Evolutionary conservation across 2,797 vertebrate genomes (phyloP), one percentile per base, ranked within the genome.

Genomic region (Cossypha heuglini): DNA sequence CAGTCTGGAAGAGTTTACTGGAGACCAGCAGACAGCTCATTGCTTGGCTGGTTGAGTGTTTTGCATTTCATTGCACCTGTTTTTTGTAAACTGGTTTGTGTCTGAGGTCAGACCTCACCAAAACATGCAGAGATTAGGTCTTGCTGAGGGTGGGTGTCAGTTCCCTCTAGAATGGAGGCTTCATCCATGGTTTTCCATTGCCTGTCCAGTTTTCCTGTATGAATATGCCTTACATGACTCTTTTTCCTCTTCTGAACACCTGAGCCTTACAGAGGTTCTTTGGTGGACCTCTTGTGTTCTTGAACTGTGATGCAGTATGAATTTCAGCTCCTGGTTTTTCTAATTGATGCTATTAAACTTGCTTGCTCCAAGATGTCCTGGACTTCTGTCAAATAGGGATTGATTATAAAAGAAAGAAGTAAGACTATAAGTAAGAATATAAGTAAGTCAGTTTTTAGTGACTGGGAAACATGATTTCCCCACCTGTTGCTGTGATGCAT

Each of bases 21-120:
- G 85, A 73, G 94, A 24, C 84, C 33, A 51, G 74, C 94, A 92
- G 77, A 66, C 74, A 55, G 77, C 52, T 86, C 22, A 11, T 68
- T 86, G 90, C 92, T 81, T 87, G 94, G 54, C 78, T 96, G 76
- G 48, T 25, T 86, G 72, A 86, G 54, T 61, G 67, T 33, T 94
- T 96, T 94, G 94, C 96, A 93, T 96, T 76, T 93, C 61, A 46
- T 49, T 57, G 91, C 96, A 96, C 90, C 96, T 96, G 95, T 2
- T 64, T 72, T 90, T 93, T 73, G 67, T 59, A 45, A 91, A 73
- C 22, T 1, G 0, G 31, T 82, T 94, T 66, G 71, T 6, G 1
- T 73, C 76, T 74, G 76, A 77, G 63, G 58, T 61, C 69, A 77
- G 49, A 72, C 49, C 57, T 64, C 61, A 9, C 45, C n/a, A 43